A percentile compares a stretch with the other conserved stretches of the same genome.
Conservation (phyloP, 2,888 invertebrate species). For the Dendrolimus houi region DNA sequence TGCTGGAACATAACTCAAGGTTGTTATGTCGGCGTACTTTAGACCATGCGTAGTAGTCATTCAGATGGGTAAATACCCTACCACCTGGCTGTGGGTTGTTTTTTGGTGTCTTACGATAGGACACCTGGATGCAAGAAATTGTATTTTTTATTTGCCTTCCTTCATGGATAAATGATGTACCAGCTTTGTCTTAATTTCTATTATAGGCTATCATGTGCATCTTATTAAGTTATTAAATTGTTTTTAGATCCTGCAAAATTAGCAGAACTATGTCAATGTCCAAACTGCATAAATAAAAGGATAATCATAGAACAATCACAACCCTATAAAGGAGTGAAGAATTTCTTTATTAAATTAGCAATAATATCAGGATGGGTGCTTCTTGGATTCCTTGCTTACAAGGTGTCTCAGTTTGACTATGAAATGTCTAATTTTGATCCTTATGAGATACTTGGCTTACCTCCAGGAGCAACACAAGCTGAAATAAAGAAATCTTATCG, state of each 20-base stretch:
- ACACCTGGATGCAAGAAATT: no score
- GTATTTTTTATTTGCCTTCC: no score
- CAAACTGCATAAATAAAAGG: constrained; percentile 90
- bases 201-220: no score
- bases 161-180: no score
- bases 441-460: constrained; percentile 94
- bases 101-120: no score
- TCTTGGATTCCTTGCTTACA: constrained; percentile 88
- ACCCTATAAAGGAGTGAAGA: constrained; percentile 91
- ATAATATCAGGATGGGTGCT: constrained; percentile 90
- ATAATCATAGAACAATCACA: constrained; percentile 87
- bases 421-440: constrained; percentile 99
- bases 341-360: constrained; percentile 85
- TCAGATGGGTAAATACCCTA: no score
- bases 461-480: constrained; percentile 88
- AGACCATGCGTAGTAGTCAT: no score
- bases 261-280: constrained; percentile 91
- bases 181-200: no score
- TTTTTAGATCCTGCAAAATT: constrained; percentile 84
- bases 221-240: neutral
- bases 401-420: constrained; percentile 97
- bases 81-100: no score
- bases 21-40: no score
- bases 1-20: no score
- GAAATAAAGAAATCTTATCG: constrained; percentile 98